These are phyloP conservation scores for Eurytoma californica DNA, from an alignment of 2,888 invertebrate genomes.

Conservation along the genomic window DNA sequence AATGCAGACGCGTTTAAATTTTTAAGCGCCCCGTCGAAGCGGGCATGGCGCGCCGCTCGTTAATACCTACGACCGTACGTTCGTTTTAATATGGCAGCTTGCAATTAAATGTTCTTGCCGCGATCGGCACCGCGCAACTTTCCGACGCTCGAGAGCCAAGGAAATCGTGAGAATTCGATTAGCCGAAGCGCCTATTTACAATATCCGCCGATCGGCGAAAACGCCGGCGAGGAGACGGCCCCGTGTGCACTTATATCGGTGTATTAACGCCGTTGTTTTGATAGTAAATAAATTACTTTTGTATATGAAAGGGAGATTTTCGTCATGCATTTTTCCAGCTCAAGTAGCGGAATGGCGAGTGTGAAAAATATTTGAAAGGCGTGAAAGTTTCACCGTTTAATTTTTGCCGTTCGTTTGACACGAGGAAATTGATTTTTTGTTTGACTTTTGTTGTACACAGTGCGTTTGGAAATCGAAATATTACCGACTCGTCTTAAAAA, in stretches of 20 bases:
- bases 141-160: slow-evolving; percentile 3
- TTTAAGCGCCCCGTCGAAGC: neutral
- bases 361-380: neutral
- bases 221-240: neutral
- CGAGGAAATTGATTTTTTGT: neutral
- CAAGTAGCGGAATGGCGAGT: too few species aligned
- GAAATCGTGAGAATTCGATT: slow-evolving; percentile 46
- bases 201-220: neutral
- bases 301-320: neutral
- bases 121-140: neutral
- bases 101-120: slow-evolving; percentile 12
- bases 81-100: slow-evolving; percentile 1
- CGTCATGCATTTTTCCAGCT: too few species aligned
- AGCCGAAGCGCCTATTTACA: neutral
- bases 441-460: too few species aligned
- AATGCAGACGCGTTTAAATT: neutral
- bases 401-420: neutral
- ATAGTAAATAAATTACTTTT: neutral
- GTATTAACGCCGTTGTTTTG: neutral
- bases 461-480: too few species aligned
- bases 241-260: neutral
- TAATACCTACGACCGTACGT: neutral
- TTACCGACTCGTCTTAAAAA: too few species aligned
- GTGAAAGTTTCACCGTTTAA: neutral
- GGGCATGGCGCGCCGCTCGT: neutral